Conservation (phyloP, 2,113 vertebrate genomes). For the Alaudala cheleensis region DNA sequence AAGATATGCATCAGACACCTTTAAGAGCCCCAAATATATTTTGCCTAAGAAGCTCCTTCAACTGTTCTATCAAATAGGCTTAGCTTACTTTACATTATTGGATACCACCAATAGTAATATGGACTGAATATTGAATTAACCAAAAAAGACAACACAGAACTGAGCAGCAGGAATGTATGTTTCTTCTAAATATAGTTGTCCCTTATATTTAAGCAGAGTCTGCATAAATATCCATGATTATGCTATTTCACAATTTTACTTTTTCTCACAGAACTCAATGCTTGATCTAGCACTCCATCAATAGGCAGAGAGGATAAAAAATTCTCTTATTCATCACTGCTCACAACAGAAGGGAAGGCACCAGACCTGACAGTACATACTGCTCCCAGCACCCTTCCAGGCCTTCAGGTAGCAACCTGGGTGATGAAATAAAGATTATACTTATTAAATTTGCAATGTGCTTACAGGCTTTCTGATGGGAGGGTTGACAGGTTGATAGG, state of each 20-base stretch:
- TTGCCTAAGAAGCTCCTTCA: neutral
- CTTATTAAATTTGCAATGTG: neutral
- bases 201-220: neutral
- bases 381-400: neutral
- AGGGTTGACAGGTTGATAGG: conserved; percentile 31
- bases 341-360: neutral
- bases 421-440: conserved; percentile 36
- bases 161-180: neutral
- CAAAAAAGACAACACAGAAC: neutral
- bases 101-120: neutral
- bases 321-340: neutral
- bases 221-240: neutral
- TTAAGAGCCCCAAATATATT: neutral
- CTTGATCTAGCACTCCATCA: neutral
- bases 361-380: neutral
- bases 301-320: neutral
- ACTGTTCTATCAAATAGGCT: neutral
- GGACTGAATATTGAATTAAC: neutral
- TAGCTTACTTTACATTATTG: neutral
- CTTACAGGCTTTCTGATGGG: conserved; percentile 11
- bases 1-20: neutral
- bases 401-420: neutral
- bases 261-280: neutral
- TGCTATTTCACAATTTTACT: neutral
- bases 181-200: neutral